Base-by-base conservation (phyloP, 1,140 invertebrate species). In the Tetramorium simillimum region DNA sequence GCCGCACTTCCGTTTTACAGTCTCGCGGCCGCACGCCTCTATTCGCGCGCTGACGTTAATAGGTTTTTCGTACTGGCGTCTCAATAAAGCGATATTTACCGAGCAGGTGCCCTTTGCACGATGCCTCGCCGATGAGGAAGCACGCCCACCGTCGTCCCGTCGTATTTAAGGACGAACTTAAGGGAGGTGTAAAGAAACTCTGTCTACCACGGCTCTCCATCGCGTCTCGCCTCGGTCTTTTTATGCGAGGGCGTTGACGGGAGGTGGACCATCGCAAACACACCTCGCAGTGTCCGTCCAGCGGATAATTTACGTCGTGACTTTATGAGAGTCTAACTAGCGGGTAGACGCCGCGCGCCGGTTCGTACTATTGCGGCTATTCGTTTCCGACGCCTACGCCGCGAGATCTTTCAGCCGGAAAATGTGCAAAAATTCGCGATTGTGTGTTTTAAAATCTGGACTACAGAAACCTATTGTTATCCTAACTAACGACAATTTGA, bases 221-320 rank as follows among this genome's bases (percentile, higher is more conserved):
- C 46, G 49, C 16, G 14, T 76, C 75, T 65, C 49, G 76, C 33
- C 58, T 46, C 46, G 49, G n/a, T 76, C 82, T 78, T 78, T 86
- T 86, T 67, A 76, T 62, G 75, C 81, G 92, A 94, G 94, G 94
- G 94, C 94, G 94, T 94, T 93, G 94, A 95, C 92, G 94, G 94
- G 94, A 95, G 94, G 94, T 93, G 93, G 93, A 93, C 92, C 93
- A 95, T 93, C 88, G 93, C 93, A 93, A 94, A 94, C 94, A 94
- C 93, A 93, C 92, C 91, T 86, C 86, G 75, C 53, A 40, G 69
- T 81, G 81, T 78, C 76, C 76, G 86, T 88, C 75, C 78, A 43
- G 43, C 63, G 56, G 72, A 91, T 94, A 93, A 95, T 94, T 94
- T 95, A 94, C 92, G 91, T 92, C 92, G 90, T 90, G 89, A 87